Percentiles rank a stretch among this genome's conserved stretches.
phyloP scores from a whole-genome alignment of 2,113 vertebrate genomes.

The Malurus alboscapulatus region DNA sequence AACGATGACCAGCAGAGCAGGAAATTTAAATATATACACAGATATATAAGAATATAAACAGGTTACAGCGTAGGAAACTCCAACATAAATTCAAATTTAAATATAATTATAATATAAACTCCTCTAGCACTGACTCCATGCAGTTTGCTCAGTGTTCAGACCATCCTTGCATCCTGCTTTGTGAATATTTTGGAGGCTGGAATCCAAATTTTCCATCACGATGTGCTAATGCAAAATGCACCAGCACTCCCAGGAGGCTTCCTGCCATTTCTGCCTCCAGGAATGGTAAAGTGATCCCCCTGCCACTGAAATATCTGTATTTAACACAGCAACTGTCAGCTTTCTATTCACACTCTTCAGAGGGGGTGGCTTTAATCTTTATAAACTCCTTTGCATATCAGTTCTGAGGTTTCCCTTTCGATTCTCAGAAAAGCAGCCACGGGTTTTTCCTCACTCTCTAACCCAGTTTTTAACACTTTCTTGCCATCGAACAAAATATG shows the following conservation, averaged over 20 bases:
- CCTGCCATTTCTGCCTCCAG: background rate
- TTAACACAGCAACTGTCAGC: background rate
- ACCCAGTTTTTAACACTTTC: background rate
- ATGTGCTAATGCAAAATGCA: slow-evolving; percentile 4
- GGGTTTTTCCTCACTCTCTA: background rate
- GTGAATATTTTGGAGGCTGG: background rate
- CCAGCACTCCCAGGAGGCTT: background rate
- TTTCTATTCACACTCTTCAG: background rate
- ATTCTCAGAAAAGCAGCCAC: background rate
- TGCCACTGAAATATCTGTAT: background rate
- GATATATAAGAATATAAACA: background rate
- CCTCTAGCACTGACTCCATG: background rate
- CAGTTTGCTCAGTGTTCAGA: background rate
- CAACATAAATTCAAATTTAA: background rate
- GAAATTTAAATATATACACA: background rate
- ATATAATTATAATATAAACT: background rate
- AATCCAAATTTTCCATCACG: background rate
- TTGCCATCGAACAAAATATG: background rate
- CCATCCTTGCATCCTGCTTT: background rate
- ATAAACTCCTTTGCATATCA: background rate
- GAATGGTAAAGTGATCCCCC: background rate
- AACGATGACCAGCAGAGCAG: background rate
- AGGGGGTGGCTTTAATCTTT: background rate
- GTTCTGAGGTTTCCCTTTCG: background rate
- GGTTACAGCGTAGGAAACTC: background rate